phyloP scores from a whole-genome alignment of 2,113 vertebrate genomes.

The Xenopus borealis region DNA sequence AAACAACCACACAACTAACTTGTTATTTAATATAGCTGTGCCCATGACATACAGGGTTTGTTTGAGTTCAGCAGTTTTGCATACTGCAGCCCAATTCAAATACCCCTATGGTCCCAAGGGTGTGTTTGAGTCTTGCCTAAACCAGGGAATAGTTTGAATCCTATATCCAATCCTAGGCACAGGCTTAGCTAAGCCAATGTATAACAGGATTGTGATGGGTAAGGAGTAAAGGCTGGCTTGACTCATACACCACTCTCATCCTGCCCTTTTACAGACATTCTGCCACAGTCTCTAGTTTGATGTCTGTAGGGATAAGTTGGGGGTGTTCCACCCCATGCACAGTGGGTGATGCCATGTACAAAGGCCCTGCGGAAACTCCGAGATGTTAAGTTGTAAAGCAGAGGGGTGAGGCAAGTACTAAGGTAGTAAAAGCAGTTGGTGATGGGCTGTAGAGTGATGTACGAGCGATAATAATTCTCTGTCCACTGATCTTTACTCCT shows the following conservation, averaged over 20 bases:
- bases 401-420: conserved; percentile 44
- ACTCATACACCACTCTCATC: background rate
- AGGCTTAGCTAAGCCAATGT: background rate
- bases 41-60: background rate
- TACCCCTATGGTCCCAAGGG: no score
- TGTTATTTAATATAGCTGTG: no score
- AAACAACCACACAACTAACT: no score
- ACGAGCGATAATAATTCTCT: conserved; percentile 42
- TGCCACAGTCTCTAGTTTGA: background rate
- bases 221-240: background rate
- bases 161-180: no score
- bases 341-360: conserved; percentile 28
- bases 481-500: conserved; percentile 44
- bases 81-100: no score
- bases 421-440: conserved; percentile 48
- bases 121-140: no score
- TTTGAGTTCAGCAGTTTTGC: no score
- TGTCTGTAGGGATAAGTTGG: background rate
- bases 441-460: conserved; percentile 42
- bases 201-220: no score
- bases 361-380: conserved; percentile 44
- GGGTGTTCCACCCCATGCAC: background rate
- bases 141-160: no score
- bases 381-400: conserved; percentile 47
- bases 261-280: background rate